These are phyloP conservation scores for Chorisops tibialis DNA, from an alignment of 2,888 invertebrate genomes.

Conservation along the genomic window DNA sequence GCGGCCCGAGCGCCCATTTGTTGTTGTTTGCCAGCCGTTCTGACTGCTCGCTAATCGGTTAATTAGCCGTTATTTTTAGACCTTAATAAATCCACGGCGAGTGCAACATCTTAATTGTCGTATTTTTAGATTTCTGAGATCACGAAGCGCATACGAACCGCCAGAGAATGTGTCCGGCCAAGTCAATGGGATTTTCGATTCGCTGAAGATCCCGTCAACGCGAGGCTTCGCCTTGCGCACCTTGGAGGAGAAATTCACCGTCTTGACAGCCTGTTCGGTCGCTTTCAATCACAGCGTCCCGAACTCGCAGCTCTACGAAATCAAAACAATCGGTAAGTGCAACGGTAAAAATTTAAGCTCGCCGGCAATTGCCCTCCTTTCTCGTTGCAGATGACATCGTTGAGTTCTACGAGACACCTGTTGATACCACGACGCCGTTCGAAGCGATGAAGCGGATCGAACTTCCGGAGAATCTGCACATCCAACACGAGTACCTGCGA, in stretches of 20 bases:
- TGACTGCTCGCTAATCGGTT: neutral
- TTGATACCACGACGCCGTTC: conserved; percentile 67
- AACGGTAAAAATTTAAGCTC: neutral
- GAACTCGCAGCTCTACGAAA: conserved; percentile 73
- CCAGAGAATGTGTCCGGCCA: conserved; percentile 61
- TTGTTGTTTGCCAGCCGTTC: conserved; percentile 10
- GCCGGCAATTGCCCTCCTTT: conserved; percentile 16
- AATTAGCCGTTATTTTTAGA: conserved; percentile 15
- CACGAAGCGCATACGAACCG: conserved; percentile 72
- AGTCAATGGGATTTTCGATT: conserved; percentile 60
- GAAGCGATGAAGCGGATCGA: conserved; percentile 69
- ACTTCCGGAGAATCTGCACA: conserved; percentile 82
- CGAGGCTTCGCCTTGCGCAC: conserved; percentile 38
- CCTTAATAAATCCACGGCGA: neutral
- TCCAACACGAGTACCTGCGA: conserved; percentile 74
- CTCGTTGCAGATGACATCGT: conserved; percentile 61
- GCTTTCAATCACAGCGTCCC: conserved; percentile 76
- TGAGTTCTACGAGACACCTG: conserved; percentile 69
- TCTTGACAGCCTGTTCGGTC: conserved; percentile 67
- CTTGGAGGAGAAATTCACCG: conserved; percentile 58
- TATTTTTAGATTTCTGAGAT: conserved; percentile 68
- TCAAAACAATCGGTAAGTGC: conserved; percentile 66
- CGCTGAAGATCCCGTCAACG: conserved; percentile 55
- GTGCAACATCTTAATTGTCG: conserved; percentile 14
- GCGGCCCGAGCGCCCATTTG: neutral